phyloP scores from a whole-genome alignment of 2,797 vertebrate species.

The Silurus lanzhouensis region DNA sequence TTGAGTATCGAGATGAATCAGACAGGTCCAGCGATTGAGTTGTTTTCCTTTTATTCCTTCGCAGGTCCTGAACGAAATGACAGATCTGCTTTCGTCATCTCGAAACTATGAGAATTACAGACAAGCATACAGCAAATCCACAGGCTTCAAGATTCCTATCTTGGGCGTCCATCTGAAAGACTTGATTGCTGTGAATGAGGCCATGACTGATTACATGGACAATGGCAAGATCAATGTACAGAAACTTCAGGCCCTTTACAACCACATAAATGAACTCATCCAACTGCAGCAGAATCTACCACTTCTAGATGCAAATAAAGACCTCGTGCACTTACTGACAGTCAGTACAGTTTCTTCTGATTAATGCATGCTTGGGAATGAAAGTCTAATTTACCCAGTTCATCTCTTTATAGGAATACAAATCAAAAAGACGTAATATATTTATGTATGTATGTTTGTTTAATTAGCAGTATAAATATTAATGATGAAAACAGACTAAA shows the following conservation, averaged over 20 bases:
- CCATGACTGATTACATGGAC: slow-evolving; percentile 80
- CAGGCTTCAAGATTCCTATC: slow-evolving; percentile 86
- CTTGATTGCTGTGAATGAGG: slow-evolving; percentile 86
- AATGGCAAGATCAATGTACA: slow-evolving; percentile 84
- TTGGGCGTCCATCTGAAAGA: slow-evolving; percentile 91
- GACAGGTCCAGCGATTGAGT: neutral
- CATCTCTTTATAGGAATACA: neutral
- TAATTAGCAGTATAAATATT: neutral
- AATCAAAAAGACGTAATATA: neutral
- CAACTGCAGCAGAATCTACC: slow-evolving; percentile 77
- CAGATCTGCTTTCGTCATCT: slow-evolving; percentile 83
- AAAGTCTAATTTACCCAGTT: neutral
- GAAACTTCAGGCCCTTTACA: slow-evolving; percentile 88
- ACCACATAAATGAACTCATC: slow-evolving; percentile 83
- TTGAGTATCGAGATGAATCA: neutral
- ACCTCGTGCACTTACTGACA: slow-evolving; percentile 87
- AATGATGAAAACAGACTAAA: neutral
- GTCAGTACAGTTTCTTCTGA: slow-evolving; percentile 64
- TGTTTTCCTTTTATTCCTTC: slow-evolving; percentile 68
- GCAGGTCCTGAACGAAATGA: slow-evolving; percentile 87
- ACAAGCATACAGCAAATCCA: slow-evolving; percentile 78
- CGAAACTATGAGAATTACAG: slow-evolving; percentile 88
- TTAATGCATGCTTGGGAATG: neutral
- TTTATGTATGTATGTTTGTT: neutral
- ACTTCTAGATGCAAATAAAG: slow-evolving; percentile 81